Conservation (phyloP, 1,140 invertebrate genomes). For the Neotoxoptera formosana region DNA sequence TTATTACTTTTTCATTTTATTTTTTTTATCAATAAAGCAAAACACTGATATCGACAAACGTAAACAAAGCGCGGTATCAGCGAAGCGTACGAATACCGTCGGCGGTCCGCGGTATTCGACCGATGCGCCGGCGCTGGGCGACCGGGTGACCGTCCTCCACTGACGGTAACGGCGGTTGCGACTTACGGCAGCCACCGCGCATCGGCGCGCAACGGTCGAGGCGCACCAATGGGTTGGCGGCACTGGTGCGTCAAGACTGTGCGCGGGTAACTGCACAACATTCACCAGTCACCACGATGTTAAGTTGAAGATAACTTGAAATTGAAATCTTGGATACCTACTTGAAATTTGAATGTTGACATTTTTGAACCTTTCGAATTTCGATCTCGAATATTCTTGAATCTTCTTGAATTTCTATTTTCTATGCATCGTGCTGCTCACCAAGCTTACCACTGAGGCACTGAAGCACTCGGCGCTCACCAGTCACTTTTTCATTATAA, state of each 20-base stretch:
- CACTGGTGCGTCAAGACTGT: neutral
- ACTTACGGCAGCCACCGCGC: neutral
- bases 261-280: neutral
- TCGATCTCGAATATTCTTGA: too few species aligned
- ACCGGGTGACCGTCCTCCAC: neutral
- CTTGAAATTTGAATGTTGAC: too few species aligned
- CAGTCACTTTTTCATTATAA: too few species aligned
- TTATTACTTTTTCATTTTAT: slow-evolving; percentile 47
- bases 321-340: too few species aligned
- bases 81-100: neutral
- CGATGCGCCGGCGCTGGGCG: neutral
- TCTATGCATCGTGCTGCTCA: too few species aligned
- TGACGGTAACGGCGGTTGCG: neutral
- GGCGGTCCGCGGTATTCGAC: neutral
- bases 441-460: too few species aligned
- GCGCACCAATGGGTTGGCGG: neutral
- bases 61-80: slow-evolving; percentile 56
- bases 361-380: too few species aligned
- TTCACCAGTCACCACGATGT: too few species aligned
- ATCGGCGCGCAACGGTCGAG: neutral
- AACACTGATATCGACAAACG: slow-evolving; percentile 40
- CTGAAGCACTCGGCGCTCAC: too few species aligned
- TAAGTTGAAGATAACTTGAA: too few species aligned
- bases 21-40: slow-evolving; percentile 46
- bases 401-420: too few species aligned